Base-by-base conservation (phyloP, 1,140 invertebrate species). In the Achroia grisella region DNA sequence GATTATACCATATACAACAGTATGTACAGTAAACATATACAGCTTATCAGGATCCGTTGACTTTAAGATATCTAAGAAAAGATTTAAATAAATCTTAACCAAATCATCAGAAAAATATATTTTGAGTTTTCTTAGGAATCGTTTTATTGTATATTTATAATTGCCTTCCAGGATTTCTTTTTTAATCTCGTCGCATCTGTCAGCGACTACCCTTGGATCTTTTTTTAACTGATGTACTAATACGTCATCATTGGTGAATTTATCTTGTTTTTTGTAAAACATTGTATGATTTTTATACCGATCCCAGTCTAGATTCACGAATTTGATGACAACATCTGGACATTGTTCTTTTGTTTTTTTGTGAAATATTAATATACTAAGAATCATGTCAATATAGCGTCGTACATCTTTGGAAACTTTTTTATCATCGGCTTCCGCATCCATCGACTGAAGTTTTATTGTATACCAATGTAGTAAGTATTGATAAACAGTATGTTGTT, bases 81-180 rank as follows among this genome's bases (percentile, higher is more conserved):
- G 62, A 10, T 51, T 46, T 4, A 66, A 40, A 47, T 44, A 69
- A 32, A 57, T 41, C 39, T 52, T 48, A 1, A 52, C 59, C 8
- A 75, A 40, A 49, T 81, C 74, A 13, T 71, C 45, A n/a, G 49
- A 49, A 46, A 71, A 81, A 39, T 77, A 81, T 33, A 71, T 52
- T 64, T 50, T 65, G 8, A 81, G 34, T 54, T 71, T 75, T 42
- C 44, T 57, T 28, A 76, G 44, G 8, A 72, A 40, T 8, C 37
- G 37, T 35, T 63, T 44, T 35, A 55, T 30, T 39, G 42, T 37
- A 52, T 36, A 54, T 4, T 10, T 29, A 33, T 15, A 17, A 12
- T 15, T 31, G 32, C 28, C 37, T 10, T 45, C 48, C 1, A 44
- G 52, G 4, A 43, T 32, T 17, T 13, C 47, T 11, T 44, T 10